Evolutionary conservation across 2,113 vertebrate genomes (phyloP).

Genomic region (Bolborhynchus lineola): DNA sequence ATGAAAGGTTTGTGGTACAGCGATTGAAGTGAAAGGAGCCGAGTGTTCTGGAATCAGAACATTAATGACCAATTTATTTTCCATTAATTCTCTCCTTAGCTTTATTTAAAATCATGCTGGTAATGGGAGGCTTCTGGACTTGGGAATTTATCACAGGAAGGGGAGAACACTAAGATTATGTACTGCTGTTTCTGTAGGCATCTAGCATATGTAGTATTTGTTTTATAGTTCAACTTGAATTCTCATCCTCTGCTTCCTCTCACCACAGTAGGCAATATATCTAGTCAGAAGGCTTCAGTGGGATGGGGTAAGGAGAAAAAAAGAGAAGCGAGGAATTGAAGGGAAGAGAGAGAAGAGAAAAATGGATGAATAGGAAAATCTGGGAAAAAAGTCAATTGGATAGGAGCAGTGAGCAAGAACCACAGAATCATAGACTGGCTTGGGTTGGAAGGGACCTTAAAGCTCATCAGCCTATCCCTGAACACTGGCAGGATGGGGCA

Average conservation of each 20-base stretch:
- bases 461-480: background rate
- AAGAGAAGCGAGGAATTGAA: background rate
- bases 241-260: background rate
- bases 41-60: background rate
- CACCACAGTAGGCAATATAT: background rate
- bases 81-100: background rate
- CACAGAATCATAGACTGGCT: background rate
- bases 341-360: background rate
- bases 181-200: background rate
- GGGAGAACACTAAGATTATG: background rate
- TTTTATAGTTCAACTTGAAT: background rate
- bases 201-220: background rate
- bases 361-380: background rate
- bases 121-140: background rate
- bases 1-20: background rate
- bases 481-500: background rate
- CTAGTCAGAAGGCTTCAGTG: background rate
- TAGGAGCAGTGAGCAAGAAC: background rate
- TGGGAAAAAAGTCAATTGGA: background rate
- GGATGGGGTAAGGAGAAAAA: background rate
- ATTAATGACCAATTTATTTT: background rate
- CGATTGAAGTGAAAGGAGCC: background rate
- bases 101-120: constrained; percentile 11
- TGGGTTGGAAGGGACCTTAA: background rate
- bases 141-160: background rate